Evolutionary conservation across 1,140 invertebrate species (phyloP), one percentile per base, ranked within the genome.

Genomic region (Macrobrachium rosenbergii): DNA sequence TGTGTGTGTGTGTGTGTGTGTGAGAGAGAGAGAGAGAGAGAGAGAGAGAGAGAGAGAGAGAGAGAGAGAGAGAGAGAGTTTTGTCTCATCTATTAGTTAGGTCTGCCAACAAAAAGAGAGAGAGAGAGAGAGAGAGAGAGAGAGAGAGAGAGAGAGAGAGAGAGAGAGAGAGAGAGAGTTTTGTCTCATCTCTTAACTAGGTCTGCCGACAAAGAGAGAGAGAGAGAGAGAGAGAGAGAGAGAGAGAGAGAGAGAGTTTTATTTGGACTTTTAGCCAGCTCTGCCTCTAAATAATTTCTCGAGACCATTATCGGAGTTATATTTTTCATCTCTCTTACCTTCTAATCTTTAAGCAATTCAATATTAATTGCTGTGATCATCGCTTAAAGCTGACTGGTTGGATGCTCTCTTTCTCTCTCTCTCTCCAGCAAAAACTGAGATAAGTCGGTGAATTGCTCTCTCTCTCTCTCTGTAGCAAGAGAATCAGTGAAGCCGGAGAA

Each of bases 1-100:
- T 37, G 3, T 37, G 58, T 63, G 58, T 63, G 78, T 63, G 45
- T 63, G 78, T 63, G 45, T 63, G 78, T 63, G 45, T 63, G 78
- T 63, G 58, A 80, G 78, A 80, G 19, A 80, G 78, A 80, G 12
- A 80, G 78, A 80, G 59, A 80, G 78, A 80, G 0, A 80, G 78
- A 62, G 58, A 62, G 78, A 59, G 52, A n/a, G 77, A 52, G 52
- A 58, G 59, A 62, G 59, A 21, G 59, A 23, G 59, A 76, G 17
- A 23, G 17, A 58, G 43, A 59, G 43, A n/a, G 19, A 80, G 78
- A 80, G 0, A 80, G 78, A 62, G 58, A 62, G 78, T n/a, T n/a
- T n/a, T n/a, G n/a, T n/a, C n/a, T n/a, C n/a, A n/a, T n/a, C n/a
- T n/a, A n/a, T n/a, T n/a, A n/a, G n/a, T n/a, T n/a, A n/a, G n/a